Evolutionary conservation across 1,140 invertebrate species (phyloP).

Genomic region (Drosophila arawakana): DNA sequence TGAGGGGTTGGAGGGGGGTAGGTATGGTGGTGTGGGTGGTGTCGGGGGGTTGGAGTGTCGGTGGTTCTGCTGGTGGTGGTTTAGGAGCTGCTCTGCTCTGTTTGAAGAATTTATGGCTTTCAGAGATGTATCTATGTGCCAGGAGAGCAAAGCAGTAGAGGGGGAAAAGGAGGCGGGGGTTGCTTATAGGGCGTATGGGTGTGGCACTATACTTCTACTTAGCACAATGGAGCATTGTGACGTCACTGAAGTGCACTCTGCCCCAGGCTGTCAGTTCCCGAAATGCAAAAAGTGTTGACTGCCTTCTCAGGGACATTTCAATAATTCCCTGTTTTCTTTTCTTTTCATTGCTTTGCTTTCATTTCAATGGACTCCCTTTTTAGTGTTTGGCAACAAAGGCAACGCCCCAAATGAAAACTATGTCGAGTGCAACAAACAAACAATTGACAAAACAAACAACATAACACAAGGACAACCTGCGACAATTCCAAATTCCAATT

Average conservation of each 20-base stretch:
- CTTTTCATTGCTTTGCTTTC: background rate
- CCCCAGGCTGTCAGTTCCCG: conserved; percentile 5
- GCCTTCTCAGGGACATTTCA: conserved; percentile 29
- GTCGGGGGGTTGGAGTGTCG: background rate
- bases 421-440: conserved; percentile 71
- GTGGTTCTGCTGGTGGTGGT: conserved; percentile 42
- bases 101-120: conserved; percentile 84
- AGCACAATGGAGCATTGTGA: conserved; percentile 5
- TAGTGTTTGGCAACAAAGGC: conserved; percentile 32
- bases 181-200: too few species aligned
- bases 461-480: conserved; percentile 4
- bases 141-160: conserved; percentile 13
- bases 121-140: conserved; percentile 79
- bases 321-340: conserved; percentile 23
- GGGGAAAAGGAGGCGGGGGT: background rate
- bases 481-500: background rate
- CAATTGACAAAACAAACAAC: conserved; percentile 37
- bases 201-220: conserved; percentile 7
- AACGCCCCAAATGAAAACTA: conserved; percentile 42
- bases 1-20: background rate
- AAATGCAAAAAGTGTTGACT: conserved; percentile 58
- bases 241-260: conserved; percentile 33
- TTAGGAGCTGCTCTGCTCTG: conserved; percentile 70
- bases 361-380: background rate
- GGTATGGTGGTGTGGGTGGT: background rate